Percentiles rank a stretch among this genome's conserved stretches.
phyloP scores from a whole-genome alignment of 1,140 invertebrate species.

The Zaprionus camerounensis region DNA sequence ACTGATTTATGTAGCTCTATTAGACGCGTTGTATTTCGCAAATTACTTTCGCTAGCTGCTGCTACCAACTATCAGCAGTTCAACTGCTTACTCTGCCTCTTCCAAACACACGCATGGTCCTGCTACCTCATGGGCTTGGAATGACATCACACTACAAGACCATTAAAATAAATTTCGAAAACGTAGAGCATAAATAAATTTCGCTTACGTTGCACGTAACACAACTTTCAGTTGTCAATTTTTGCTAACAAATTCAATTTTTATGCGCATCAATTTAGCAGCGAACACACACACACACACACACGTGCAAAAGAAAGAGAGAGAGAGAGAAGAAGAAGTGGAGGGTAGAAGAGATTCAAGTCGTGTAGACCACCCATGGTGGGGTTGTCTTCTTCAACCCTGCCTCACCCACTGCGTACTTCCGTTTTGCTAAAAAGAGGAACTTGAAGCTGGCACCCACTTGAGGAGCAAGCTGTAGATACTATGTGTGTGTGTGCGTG shows the following conservation, averaged over 20 bases:
- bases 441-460: constrained; percentile 51
- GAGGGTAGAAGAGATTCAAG: not conserved
- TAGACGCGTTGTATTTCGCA: constrained; percentile 31
- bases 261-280: constrained; percentile 52
- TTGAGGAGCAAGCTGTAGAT: constrained; percentile 30
- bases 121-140: constrained; percentile 8
- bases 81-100: not conserved
- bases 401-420: not conserved
- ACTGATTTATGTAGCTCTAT: constrained; percentile 42
- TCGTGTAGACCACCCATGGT: constrained; percentile 6
- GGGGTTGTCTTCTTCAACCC: too few relatives aligned
- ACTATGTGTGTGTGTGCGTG: not conserved
- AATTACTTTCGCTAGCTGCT: constrained; percentile 23
- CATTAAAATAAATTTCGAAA: constrained; percentile 54
- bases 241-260: constrained; percentile 53
- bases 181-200: constrained; percentile 52
- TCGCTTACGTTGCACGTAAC: constrained; percentile 47
- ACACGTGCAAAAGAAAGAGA: not conserved
- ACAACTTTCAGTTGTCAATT: constrained; percentile 53
- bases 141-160: constrained; percentile 45
- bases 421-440: not conserved
- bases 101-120: not conserved
- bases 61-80: constrained; percentile 34
- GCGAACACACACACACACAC: constrained; percentile 3
- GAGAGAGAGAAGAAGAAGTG: not conserved